Conservation (phyloP, 2,797 vertebrate species). For the Miichthys miiuy region DNA sequence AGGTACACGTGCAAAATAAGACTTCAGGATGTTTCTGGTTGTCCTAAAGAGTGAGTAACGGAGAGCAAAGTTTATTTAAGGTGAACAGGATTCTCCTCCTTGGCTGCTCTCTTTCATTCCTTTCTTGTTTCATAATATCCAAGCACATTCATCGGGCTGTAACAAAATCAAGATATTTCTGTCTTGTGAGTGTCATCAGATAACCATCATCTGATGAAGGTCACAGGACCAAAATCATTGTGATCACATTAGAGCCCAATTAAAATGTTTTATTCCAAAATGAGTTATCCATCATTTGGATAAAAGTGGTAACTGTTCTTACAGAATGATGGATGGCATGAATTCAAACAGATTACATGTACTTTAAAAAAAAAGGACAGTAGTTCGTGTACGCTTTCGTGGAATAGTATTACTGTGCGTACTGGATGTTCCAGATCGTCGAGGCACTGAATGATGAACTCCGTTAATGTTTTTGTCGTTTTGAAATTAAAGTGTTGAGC, state of each 20-base stretch:
- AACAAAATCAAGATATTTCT: slow-evolving; percentile 50
- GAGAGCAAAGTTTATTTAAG: not conserved
- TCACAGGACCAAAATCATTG: slow-evolving; percentile 60
- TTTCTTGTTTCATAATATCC: not conserved
- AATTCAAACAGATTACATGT: slow-evolving; percentile 20
- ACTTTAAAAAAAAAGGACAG: slow-evolving; percentile 30
- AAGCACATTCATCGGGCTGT: slow-evolving; percentile 11
- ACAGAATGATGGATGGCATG: slow-evolving; percentile 42
- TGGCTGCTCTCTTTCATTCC: slow-evolving; percentile 3
- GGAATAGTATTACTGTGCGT: slow-evolving; percentile 20
- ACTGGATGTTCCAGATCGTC: slow-evolving; percentile 4
- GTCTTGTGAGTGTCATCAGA: slow-evolving; percentile 63
- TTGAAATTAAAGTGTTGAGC: slow-evolving; percentile 58
- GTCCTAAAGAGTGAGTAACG: not conserved
- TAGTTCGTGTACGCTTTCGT: not conserved
- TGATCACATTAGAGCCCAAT: slow-evolving; percentile 68
- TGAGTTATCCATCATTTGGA: slow-evolving; percentile 56
- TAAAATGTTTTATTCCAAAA: slow-evolving; percentile 58
- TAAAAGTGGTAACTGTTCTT: slow-evolving; percentile 35
- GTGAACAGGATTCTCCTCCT: not conserved
- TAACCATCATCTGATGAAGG: slow-evolving; percentile 62
- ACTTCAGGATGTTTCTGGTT: not conserved
- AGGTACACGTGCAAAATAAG: not conserved
- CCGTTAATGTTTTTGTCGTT: slow-evolving; percentile 57
- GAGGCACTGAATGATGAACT: slow-evolving; percentile 51